Evolutionary conservation across 2,113 vertebrate species (phyloP).

Genomic region (Pteropus alecto): DNA sequence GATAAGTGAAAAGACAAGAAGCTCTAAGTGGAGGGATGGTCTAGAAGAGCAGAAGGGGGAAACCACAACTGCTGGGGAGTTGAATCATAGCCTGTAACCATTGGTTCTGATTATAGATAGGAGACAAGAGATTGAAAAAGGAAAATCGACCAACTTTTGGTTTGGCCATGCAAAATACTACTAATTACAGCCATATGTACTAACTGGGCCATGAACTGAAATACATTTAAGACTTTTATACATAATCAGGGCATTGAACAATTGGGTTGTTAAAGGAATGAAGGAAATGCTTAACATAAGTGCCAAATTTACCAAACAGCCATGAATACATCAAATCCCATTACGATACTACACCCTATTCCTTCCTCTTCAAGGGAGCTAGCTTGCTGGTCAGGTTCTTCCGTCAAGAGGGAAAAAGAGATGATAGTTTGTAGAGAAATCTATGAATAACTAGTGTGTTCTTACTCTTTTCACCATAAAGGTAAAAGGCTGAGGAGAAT

Average conservation of each 20-base stretch:
- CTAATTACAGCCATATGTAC: constrained; percentile 41
- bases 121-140: constrained; percentile 29
- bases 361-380: background rate
- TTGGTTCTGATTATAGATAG: constrained; percentile 18
- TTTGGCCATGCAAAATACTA: background rate
- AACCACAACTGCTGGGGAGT: background rate
- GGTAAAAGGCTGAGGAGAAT: background rate
- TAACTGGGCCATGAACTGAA: constrained; percentile 4
- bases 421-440: background rate
- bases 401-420: background rate
- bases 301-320: background rate
- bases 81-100: background rate
- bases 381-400: background rate
- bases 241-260: background rate
- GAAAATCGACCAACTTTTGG: constrained; percentile 33
- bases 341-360: background rate
- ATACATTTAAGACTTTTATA: background rate
- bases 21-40: fast-evolving
- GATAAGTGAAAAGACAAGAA: background rate
- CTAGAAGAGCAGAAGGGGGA: background rate
- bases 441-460: background rate
- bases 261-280: background rate
- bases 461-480: background rate
- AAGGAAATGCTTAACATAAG: constrained; percentile 20
- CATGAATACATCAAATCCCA: background rate